These are phyloP conservation scores for Gobius niger DNA, from an alignment of 2,113 vertebrate genomes.

Conservation along the genomic window DNA sequence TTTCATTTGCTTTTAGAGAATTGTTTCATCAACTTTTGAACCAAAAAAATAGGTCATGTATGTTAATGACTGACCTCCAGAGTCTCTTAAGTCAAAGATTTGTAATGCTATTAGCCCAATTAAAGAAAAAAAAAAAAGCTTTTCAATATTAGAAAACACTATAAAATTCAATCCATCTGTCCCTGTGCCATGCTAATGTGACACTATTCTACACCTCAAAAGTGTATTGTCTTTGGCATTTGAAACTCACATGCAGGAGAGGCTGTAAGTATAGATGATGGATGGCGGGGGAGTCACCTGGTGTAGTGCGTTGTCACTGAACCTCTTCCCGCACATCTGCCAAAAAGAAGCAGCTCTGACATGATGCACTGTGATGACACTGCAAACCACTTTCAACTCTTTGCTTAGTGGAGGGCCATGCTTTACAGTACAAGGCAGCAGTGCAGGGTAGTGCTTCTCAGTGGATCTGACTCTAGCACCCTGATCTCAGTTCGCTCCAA, in stretches of 20 bases:
- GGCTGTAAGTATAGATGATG: constrained; percentile 57
- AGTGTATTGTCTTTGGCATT: background rate
- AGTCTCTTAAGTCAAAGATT: background rate
- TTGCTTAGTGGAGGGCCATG: background rate
- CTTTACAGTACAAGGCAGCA: background rate
- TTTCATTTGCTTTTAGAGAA: background rate
- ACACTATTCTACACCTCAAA: background rate
- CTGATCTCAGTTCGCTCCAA: too few species aligned
- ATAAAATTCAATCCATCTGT: too few species aligned
- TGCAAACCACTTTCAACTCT: background rate
- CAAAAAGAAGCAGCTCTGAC: constrained; percentile 24
- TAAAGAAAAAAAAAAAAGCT: too few species aligned
- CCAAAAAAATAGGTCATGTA: background rate
- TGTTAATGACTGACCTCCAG: background rate
- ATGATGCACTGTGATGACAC: constrained; percentile 13
- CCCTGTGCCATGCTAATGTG: too few species aligned
- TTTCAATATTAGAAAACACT: too few species aligned
- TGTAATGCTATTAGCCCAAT: too few species aligned
- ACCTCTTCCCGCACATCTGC: constrained; percentile 45
- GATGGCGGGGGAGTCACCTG: constrained; percentile 64
- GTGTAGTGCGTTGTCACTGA: constrained; percentile 56
- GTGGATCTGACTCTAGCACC: too few species aligned
- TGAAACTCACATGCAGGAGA: background rate
- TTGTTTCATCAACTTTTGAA: background rate
- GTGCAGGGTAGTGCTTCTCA: too few species aligned